phyloP scores from a whole-genome alignment of 2,797 vertebrate genomes.

The Antrozous pallidus region DNA sequence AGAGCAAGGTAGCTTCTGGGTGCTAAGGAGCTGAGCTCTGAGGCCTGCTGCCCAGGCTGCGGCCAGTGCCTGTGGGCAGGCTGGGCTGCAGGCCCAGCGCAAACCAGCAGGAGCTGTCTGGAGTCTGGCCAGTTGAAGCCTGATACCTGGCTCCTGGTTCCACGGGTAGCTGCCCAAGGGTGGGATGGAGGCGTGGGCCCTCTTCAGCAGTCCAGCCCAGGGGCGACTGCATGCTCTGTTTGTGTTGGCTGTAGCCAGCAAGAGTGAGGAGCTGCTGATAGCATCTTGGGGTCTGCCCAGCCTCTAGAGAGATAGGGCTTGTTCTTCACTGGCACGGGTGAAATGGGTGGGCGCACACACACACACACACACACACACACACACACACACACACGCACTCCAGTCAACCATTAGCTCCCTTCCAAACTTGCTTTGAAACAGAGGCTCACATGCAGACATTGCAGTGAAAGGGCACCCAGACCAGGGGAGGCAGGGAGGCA shows the following conservation, averaged over 20 bases:
- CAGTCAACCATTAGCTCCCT: background rate
- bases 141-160: constrained; percentile 60
- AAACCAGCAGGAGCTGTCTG: constrained; percentile 40
- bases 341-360: background rate
- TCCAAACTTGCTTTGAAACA: background rate
- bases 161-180: constrained; percentile 27
- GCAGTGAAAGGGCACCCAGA: background rate
- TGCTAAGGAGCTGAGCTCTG: background rate
- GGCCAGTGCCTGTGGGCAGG: constrained; percentile 32
- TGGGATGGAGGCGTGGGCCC: constrained; percentile 15
- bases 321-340: background rate
- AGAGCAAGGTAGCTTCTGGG: background rate
- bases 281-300: background rate
- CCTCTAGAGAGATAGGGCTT: constrained; percentile 11
- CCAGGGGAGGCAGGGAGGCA: background rate
- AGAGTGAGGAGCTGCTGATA: constrained; percentile 31
- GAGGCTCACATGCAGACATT: background rate
- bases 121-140: constrained; percentile 48
- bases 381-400: background rate
- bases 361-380: accelerated
- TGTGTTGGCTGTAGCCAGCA: constrained; percentile 27
- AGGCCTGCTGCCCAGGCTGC: background rate
- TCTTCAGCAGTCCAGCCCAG: background rate
- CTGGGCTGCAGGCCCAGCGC: background rate
- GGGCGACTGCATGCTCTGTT: constrained; percentile 5